A percentile compares a stretch with the other conserved stretches of the same genome.
Evolutionary conservation across 2,888 invertebrate species (phyloP).

Genomic region (Calephelis perditalis): DNA sequence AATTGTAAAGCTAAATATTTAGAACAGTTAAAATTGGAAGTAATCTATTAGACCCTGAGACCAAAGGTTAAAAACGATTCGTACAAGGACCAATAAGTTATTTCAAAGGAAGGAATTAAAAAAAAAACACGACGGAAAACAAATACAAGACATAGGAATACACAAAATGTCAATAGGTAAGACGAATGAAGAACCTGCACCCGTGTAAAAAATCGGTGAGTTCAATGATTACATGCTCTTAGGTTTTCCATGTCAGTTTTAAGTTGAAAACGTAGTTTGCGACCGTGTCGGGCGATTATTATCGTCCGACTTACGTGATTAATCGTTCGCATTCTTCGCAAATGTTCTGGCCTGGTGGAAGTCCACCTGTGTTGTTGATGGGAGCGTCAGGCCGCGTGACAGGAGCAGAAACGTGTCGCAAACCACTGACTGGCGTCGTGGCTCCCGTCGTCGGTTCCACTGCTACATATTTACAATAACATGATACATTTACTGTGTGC

Average conservation of each 20-base stretch:
- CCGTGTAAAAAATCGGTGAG: slow-evolving; percentile 2
- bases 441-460: slow-evolving; percentile 50
- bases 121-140: background rate
- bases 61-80: slow-evolving; percentile 3
- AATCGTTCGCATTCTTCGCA: slow-evolving; percentile 98
- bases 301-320: slow-evolving; percentile 94
- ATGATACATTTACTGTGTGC: no score
- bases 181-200: background rate
- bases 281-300: slow-evolving; percentile 80
- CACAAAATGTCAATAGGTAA: background rate
- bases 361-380: slow-evolving; percentile 82
- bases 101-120: background rate
- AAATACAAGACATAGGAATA: background rate
- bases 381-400: slow-evolving; percentile 80
- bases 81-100: background rate
- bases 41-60: background rate
- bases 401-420: slow-evolving; percentile 87
- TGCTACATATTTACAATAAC: slow-evolving; percentile 48
- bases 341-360: slow-evolving; percentile 93
- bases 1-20: no score
- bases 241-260: slow-evolving; percentile 2
- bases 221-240: background rate
- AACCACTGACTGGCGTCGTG: slow-evolving; percentile 71
- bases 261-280: slow-evolving; percentile 54
- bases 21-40: no score